Percentiles rank a stretch among this genome's conserved stretches.
Conservation (phyloP, 2,113 vertebrate genomes). For the Ameiurus melas region DNA sequence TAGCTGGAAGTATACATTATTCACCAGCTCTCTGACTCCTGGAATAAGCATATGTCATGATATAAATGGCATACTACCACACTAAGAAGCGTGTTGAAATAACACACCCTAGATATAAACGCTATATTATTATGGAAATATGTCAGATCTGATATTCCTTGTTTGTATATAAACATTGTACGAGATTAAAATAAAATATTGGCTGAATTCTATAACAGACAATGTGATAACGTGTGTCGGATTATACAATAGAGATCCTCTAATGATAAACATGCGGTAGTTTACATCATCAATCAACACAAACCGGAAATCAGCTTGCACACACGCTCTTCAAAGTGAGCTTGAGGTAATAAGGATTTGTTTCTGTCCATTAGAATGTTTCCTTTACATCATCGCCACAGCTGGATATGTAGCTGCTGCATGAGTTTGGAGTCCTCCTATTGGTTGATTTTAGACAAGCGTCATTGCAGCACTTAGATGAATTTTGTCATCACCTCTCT, state of each 20-base stretch:
- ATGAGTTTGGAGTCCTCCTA: no score
- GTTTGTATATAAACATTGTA: no score
- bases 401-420: not conserved
- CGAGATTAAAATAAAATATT: no score
- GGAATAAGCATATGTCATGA: not conserved
- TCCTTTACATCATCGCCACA: no score
- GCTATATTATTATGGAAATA: no score
- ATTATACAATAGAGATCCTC: not conserved
- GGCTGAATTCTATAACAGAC: no score
- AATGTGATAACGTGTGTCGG: not conserved
- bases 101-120: not conserved
- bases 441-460: no score
- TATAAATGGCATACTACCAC: not conserved
- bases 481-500: not conserved
- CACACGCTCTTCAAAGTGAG: not conserved
- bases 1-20: slow-evolving; percentile 31
- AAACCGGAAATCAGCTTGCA: not conserved
- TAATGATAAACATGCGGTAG: not conserved
- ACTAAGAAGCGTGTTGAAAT: not conserved
- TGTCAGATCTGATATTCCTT: no score
- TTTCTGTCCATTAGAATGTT: no score
- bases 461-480: not conserved
- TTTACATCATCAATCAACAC: not conserved
- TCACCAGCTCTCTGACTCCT: slow-evolving; percentile 32
- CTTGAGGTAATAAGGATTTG: no score